These are phyloP conservation scores for Bostrychus sinensis DNA, from an alignment of 2,113 vertebrate genomes.

Conservation along the genomic window DNA sequence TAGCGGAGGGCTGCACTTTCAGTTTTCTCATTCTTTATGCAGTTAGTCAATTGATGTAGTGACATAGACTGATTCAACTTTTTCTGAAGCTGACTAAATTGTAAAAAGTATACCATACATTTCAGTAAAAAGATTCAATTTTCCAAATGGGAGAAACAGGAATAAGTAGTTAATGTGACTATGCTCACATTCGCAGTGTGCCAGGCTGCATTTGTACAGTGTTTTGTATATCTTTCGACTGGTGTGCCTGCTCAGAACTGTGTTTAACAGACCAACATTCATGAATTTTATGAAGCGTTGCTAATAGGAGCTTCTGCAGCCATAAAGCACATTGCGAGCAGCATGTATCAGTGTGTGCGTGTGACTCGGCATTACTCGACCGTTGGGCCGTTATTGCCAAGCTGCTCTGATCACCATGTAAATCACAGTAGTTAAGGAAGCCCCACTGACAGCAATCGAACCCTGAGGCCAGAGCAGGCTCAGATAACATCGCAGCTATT, in stretches of 20 bases:
- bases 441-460: constrained; percentile 61
- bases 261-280: constrained; percentile 64
- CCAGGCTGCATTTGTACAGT: background rate
- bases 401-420: constrained; percentile 61
- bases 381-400: constrained; percentile 39
- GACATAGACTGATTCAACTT: too few species aligned
- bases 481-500: constrained; percentile 48
- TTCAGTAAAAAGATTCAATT: background rate
- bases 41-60: too few species aligned
- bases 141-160: background rate
- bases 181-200: background rate
- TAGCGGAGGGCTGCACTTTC: too few species aligned
- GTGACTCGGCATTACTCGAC: constrained; percentile 20
- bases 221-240: constrained; percentile 6
- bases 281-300: constrained; percentile 69
- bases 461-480: constrained; percentile 27
- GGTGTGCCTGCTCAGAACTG: constrained; percentile 29
- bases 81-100: background rate
- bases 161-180: background rate
- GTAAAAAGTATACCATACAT: background rate
- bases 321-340: constrained; percentile 57
- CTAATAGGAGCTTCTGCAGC: constrained; percentile 69
- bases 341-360: constrained; percentile 22
- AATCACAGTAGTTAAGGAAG: constrained; percentile 63
- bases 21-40: too few species aligned